Percentiles rank a stretch among this genome's conserved stretches.
These are phyloP conservation scores for Drosophila pectinifera DNA, from an alignment of 1,140 invertebrate genomes.

Conservation along the genomic window DNA sequence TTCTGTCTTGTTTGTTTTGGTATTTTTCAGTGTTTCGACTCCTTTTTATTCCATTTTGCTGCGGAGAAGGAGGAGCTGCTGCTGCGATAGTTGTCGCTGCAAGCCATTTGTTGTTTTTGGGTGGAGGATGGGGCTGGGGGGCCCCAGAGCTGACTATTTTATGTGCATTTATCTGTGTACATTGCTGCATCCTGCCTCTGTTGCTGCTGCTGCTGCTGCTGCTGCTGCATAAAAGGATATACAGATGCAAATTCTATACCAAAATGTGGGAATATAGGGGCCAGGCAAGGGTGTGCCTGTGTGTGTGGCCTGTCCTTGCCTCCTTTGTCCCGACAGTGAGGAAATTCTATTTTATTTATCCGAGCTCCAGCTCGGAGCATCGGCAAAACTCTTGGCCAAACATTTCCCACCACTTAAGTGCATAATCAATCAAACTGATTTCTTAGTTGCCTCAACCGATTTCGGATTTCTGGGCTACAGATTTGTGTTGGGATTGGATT, in stretches of 20 bases:
- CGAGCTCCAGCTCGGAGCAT: constrained; percentile 26
- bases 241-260: constrained; percentile 72
- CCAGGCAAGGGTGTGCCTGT: neutral
- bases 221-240: constrained; percentile 69
- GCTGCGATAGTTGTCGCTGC: constrained; percentile 69
- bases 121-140: neutral
- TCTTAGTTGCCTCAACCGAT: constrained; percentile 58
- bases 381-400: constrained; percentile 45
- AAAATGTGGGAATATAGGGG: constrained; percentile 16
- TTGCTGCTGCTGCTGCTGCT: too few relatives aligned
- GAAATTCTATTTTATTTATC: constrained; percentile 76
- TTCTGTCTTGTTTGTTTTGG: constrained; percentile 49
- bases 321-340: constrained; percentile 26
- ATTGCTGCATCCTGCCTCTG: constrained; percentile 26
- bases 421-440: constrained; percentile 83
- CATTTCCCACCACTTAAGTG: constrained; percentile 75
- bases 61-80: neutral
- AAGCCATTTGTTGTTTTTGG: constrained; percentile 67
- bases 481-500: constrained; percentile 38
- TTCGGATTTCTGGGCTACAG: constrained; percentile 39
- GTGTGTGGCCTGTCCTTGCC: constrained; percentile 18
- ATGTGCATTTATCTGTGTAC: constrained; percentile 64
- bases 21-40: constrained; percentile 26
- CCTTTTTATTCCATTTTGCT: constrained; percentile 19
- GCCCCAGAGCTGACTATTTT: constrained; percentile 62